These are phyloP conservation scores for Leptinotarsa undecemlineata DNA, from an alignment of 1,140 invertebrate genomes.

Conservation along the genomic window DNA sequence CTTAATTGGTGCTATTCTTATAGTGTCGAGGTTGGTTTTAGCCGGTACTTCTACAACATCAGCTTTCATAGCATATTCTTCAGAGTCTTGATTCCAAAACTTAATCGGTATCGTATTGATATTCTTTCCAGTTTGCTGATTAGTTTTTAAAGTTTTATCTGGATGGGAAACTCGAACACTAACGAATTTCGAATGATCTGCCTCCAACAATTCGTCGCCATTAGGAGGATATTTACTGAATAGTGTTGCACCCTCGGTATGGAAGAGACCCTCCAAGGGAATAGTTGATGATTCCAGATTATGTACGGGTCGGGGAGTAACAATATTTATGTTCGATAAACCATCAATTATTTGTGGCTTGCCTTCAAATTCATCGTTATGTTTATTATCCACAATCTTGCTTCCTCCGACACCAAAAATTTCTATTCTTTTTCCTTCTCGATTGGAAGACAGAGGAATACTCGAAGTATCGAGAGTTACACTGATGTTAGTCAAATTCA, in stretches of 20 bases:
- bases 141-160: conserved; percentile 27
- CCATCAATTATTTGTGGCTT: conserved; percentile 48
- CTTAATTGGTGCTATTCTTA: conserved; percentile 52
- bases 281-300: conserved; percentile 64
- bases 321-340: conserved; percentile 47
- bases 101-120: conserved; percentile 40
- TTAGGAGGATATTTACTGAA: conserved; percentile 24
- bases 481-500: conserved; percentile 28
- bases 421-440: conserved; percentile 45
- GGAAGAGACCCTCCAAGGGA: conserved; percentile 65
- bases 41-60: conserved; percentile 49
- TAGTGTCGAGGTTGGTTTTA: conserved; percentile 41
- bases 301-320: conserved; percentile 48
- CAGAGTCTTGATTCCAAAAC: conserved; percentile 42
- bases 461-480: conserved; percentile 4
- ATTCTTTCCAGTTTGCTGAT: conserved; percentile 16
- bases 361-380: neutral
- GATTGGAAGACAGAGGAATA: conserved; percentile 13
- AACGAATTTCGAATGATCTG: conserved; percentile 47
- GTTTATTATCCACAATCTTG: conserved; percentile 32
- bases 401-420: conserved; percentile 40
- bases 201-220: conserved; percentile 50
- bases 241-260: conserved; percentile 53
- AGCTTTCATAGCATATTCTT: conserved; percentile 47
- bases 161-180: conserved; percentile 48